phyloP scores from a whole-genome alignment of 2,888 invertebrate species.

The Falcaria lacertinaria region DNA sequence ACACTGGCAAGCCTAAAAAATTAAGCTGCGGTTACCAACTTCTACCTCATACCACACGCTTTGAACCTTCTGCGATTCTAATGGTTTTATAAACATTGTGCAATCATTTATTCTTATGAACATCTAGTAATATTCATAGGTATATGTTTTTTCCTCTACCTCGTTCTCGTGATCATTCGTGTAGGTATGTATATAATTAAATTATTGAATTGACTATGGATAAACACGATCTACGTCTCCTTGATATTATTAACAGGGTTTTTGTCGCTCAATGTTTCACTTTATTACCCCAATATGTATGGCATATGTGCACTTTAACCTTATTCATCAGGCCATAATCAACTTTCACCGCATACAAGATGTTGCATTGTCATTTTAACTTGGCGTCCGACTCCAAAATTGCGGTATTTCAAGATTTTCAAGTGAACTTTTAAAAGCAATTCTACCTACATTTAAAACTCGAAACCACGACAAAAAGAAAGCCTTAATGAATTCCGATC shows the following conservation, averaged over 20 bases:
- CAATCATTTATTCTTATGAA: background rate
- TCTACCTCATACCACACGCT: conserved; percentile 8
- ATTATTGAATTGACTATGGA: background rate
- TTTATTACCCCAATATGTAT: conserved; percentile 4
- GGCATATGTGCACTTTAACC: conserved; percentile 25
- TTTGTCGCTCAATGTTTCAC: too few species aligned
- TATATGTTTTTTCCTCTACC: background rate
- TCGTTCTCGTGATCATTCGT: background rate
- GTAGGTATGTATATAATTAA: background rate
- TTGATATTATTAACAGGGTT: background rate
- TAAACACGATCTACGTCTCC: background rate
- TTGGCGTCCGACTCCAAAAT: conserved; percentile 25
- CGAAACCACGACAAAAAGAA: conserved; percentile 20
- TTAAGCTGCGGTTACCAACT: conserved; percentile 27
- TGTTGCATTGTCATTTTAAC: conserved; percentile 20
- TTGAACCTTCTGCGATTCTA: conserved; percentile 11
- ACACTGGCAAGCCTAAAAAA: conserved; percentile 33
- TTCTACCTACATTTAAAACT: conserved; percentile 18
- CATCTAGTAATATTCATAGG: background rate
- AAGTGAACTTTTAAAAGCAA: conserved; percentile 27
- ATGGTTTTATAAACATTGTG: background rate
- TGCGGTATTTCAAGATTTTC: conserved; percentile 30
- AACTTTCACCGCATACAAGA: conserved; percentile 26
- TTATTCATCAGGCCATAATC: conserved; percentile 24
- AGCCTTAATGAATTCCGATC: conserved; percentile 19